A percentile compares a stretch with the other conserved stretches of the same genome.
Conservation (phyloP, 2,888 invertebrate genomes). For the Tetropium fuscum region DNA sequence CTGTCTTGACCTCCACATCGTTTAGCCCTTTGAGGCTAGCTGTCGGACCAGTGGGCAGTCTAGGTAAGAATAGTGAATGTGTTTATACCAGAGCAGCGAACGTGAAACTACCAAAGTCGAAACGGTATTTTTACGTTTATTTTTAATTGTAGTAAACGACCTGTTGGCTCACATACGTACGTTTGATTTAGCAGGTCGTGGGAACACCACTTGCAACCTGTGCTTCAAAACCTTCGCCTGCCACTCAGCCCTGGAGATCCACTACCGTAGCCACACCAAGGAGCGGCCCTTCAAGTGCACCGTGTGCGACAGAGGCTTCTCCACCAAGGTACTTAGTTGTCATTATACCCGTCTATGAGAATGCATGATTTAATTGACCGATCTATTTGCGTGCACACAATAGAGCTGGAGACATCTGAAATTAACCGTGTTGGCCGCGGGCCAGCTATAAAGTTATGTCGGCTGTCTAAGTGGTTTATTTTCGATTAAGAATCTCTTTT, state of each 20-base stretch:
- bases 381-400: slow-evolving; percentile 60
- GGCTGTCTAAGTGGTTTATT: slow-evolving; percentile 67
- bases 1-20: slow-evolving; percentile 84
- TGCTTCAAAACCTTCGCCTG: slow-evolving; percentile 99
- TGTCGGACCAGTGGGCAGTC: slow-evolving; percentile 71
- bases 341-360: slow-evolving; percentile 19
- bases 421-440: slow-evolving; percentile 65
- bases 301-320: slow-evolving; percentile 93
- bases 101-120: no score
- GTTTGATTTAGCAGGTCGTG: slow-evolving; percentile 74
- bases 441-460: slow-evolving; percentile 66
- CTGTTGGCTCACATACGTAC: slow-evolving; percentile 28
- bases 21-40: slow-evolving; percentile 91
- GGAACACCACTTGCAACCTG: slow-evolving; percentile 95
- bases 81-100: no score
- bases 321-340: slow-evolving; percentile 85
- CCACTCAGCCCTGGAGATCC: slow-evolving; percentile 94
- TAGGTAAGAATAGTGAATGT: slow-evolving; percentile 47
- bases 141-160: slow-evolving; percentile 34
- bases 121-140: no score
- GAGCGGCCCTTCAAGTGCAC: slow-evolving; percentile 96
- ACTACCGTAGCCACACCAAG: slow-evolving; percentile 95
- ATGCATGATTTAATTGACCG: slow-evolving; percentile 52
- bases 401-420: slow-evolving; percentile 66
- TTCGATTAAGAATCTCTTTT: slow-evolving; percentile 66